A percentile compares a stretch with the other conserved stretches of the same genome.
phyloP scores from a whole-genome alignment of 2,888 invertebrate species.

The Sarcophaga subvicina region DNA sequence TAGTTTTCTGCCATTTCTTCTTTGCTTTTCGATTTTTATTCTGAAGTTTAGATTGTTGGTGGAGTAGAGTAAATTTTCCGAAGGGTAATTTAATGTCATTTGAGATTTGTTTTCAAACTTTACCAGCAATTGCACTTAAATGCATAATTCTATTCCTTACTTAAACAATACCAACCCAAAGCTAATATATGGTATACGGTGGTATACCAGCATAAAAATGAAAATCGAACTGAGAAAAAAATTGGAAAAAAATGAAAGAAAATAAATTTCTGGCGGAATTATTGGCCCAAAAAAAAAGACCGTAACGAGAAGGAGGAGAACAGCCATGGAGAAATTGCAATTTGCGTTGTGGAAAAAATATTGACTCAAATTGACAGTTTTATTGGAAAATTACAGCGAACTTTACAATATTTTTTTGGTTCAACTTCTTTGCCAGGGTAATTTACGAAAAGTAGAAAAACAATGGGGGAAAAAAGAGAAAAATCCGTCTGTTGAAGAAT shows the following conservation, averaged over 20 bases:
- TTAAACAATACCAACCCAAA: constrained; percentile 6
- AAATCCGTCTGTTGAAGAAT: no score
- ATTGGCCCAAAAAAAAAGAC: no score
- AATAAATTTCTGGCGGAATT: no score
- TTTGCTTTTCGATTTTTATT: constrained; percentile 5
- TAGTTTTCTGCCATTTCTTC: neutral
- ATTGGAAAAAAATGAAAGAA: neutral
- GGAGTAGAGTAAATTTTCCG: constrained; percentile 65
- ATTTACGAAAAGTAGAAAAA: neutral
- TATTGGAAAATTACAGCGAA: constrained; percentile 65
- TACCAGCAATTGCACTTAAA: constrained; percentile 66
- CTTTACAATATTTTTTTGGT: constrained; percentile 41
- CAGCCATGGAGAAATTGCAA: neutral
- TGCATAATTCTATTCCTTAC: constrained; percentile 65
- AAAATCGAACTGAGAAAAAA: neutral
- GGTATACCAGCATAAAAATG: neutral
- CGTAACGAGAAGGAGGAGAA: no score
- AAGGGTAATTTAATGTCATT: constrained; percentile 69
- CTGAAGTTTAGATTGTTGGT: constrained; percentile 40
- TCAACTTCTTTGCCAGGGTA: neutral
- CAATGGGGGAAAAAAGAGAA: constrained; percentile 29
- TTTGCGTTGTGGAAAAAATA: constrained; percentile 17
- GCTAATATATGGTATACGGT: neutral
- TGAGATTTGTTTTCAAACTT: constrained; percentile 67
- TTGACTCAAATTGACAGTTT: constrained; percentile 67